Percentiles rank a stretch among this genome's conserved stretches.
Evolutionary conservation across 2,888 invertebrate genomes (phyloP).

Genomic region (Limnephilus marmoratus): DNA sequence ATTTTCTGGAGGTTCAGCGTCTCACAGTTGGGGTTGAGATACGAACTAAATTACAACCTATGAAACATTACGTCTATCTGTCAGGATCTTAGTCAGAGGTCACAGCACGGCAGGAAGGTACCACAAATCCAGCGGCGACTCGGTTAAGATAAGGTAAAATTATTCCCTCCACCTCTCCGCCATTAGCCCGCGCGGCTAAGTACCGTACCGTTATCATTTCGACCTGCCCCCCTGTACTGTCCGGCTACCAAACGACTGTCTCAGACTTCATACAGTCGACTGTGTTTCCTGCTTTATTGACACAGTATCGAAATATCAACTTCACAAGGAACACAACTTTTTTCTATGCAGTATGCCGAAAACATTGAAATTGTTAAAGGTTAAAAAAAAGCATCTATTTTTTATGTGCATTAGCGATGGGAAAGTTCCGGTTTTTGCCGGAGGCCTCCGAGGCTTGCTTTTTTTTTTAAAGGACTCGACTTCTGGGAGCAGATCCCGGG

Average conservation of each 20-base stretch:
- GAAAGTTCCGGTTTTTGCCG: no score
- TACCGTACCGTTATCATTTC: background rate
- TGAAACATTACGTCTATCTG: background rate
- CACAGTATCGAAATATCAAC: background rate
- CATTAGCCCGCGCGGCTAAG: background rate
- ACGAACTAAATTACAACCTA: background rate
- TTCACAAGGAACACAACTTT: background rate
- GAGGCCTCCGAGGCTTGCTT: no score
- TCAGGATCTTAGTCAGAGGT: background rate
- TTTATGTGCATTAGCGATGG: no score
- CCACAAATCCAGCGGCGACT: background rate
- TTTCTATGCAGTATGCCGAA: background rate
- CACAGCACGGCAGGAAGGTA: background rate
- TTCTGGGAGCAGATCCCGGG: no score
- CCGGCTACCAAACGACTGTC: background rate
- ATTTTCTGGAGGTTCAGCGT: no score
- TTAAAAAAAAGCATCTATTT: background rate
- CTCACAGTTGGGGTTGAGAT: background rate
- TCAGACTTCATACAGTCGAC: background rate
- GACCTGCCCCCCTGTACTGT: background rate
- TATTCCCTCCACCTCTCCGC: background rate
- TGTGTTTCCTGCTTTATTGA: background rate
- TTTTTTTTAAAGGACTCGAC: no score
- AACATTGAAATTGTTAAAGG: background rate
- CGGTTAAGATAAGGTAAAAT: background rate